A percentile compares a stretch with the other conserved stretches of the same genome.
Conservation (phyloP, 1,140 invertebrate species). For the Dinoponera quadriceps region DNA sequence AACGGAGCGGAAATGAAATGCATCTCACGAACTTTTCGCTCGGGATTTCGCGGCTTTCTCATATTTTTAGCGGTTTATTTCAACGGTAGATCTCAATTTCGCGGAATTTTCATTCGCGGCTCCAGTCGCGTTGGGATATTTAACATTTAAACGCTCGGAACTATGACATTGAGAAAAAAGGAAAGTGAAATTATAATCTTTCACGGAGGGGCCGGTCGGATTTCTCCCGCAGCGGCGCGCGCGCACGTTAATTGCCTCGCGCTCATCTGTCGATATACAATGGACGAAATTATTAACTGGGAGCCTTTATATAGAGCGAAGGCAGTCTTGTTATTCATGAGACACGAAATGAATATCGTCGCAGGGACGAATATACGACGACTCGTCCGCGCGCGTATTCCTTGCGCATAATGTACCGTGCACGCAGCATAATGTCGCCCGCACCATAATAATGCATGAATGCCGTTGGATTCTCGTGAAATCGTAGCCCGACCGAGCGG, state of each 20-base stretch:
- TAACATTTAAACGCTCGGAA: no score
- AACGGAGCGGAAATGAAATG: no score
- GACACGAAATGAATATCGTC: not conserved
- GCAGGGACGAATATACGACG: not conserved
- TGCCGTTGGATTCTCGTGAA: not conserved
- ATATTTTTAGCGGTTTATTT: no score
- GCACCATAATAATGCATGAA: slow-evolving; percentile 53
- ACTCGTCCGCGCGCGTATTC: slow-evolving; percentile 6
- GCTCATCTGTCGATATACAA: not conserved
- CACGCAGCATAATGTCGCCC: slow-evolving; percentile 3
- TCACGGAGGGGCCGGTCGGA: no score
- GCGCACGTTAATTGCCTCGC: not conserved
- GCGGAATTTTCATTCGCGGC: no score
- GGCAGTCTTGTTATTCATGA: slow-evolving; percentile 23
- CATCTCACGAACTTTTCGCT: no score
- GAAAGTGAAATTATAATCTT: no score
- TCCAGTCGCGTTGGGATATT: no score
- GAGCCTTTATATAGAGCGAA: not conserved
- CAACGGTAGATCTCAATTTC: no score
- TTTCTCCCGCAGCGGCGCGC: not conserved
- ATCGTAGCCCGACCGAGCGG: no score
- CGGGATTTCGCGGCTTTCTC: no score
- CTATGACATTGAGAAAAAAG: no score
- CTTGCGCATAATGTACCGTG: not conserved
- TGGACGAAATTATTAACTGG: not conserved